phyloP scores from a whole-genome alignment of 2,113 vertebrate species.

The Percopsis transmontana region DNA sequence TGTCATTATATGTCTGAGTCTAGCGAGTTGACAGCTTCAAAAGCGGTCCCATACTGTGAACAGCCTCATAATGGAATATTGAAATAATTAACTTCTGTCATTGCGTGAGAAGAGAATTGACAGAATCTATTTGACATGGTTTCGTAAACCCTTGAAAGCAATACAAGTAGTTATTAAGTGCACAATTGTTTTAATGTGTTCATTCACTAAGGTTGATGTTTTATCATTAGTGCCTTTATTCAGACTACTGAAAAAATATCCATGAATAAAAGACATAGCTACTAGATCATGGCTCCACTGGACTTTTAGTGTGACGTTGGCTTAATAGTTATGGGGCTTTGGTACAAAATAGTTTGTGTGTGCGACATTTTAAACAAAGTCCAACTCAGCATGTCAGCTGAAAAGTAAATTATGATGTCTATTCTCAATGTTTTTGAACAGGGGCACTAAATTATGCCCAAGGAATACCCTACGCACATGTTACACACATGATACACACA shows the following conservation, averaged over 20 bases:
- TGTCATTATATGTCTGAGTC: slow-evolving; percentile 67
- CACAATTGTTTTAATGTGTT: slow-evolving; percentile 52
- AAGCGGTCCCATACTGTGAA: slow-evolving; percentile 57
- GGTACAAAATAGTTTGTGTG: slow-evolving; percentile 27
- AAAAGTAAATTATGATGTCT: too few species aligned
- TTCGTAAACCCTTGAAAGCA: slow-evolving; percentile 54
- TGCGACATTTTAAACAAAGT: too few species aligned
- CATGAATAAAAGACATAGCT: slow-evolving; percentile 32
- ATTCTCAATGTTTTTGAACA: too few species aligned
- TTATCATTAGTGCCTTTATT: slow-evolving; percentile 68
- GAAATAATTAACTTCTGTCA: slow-evolving; percentile 70
- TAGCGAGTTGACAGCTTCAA: slow-evolving; percentile 70
- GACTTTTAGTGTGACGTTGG: slow-evolving; percentile 38
- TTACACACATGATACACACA: too few species aligned
- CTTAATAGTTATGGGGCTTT: slow-evolving; percentile 38
- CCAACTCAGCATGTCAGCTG: too few species aligned
- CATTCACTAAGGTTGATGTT: slow-evolving; percentile 48
- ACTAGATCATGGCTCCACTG: slow-evolving; percentile 28
- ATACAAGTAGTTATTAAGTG: slow-evolving; percentile 58
- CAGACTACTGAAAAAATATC: slow-evolving; percentile 40
- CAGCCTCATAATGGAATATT: slow-evolving; percentile 58
- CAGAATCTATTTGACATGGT: slow-evolving; percentile 51
- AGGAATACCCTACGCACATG: too few species aligned
- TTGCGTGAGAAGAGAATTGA: slow-evolving; percentile 65
- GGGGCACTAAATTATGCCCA: too few species aligned